Evolutionary conservation across 2,888 invertebrate genomes (phyloP).

Genomic region (Fragum whitleyi): DNA sequence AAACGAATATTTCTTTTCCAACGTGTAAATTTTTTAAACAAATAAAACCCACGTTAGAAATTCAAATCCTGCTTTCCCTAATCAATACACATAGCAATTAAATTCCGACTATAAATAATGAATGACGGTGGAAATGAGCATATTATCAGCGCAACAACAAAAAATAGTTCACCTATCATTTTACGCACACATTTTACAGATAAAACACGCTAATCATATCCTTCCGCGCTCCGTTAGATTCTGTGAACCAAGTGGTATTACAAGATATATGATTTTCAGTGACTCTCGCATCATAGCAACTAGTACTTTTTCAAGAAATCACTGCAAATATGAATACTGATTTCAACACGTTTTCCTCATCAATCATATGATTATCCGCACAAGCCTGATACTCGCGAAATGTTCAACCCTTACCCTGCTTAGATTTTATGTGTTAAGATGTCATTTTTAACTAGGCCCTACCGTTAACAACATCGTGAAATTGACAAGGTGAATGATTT

Average conservation of each 20-base stretch:
- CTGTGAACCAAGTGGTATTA: background rate
- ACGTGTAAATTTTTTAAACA: background rate
- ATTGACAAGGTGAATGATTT: too few relatives aligned
- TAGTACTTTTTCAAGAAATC: too few relatives aligned
- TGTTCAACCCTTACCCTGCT: too few relatives aligned
- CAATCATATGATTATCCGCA: too few relatives aligned
- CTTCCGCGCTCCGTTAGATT: background rate
- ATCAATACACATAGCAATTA: constrained; percentile 2
- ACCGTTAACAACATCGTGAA: too few relatives aligned
- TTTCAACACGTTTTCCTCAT: too few relatives aligned
- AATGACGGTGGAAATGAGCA: background rate
- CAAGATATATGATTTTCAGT: too few relatives aligned
- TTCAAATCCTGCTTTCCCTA: background rate
- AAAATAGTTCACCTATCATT: constrained; percentile 4
- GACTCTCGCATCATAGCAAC: too few relatives aligned
- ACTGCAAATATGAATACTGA: too few relatives aligned
- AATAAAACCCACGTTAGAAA: background rate
- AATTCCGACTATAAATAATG: background rate
- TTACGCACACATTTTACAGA: background rate
- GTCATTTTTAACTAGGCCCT: too few relatives aligned
- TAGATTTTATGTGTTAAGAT: too few relatives aligned
- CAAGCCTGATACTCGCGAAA: too few relatives aligned
- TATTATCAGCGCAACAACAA: constrained; percentile 4
- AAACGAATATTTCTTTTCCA: background rate
- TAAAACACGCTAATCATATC: constrained; percentile 4